Conservation (phyloP, 2,797 vertebrate genomes). For the Tinamus major region DNA sequence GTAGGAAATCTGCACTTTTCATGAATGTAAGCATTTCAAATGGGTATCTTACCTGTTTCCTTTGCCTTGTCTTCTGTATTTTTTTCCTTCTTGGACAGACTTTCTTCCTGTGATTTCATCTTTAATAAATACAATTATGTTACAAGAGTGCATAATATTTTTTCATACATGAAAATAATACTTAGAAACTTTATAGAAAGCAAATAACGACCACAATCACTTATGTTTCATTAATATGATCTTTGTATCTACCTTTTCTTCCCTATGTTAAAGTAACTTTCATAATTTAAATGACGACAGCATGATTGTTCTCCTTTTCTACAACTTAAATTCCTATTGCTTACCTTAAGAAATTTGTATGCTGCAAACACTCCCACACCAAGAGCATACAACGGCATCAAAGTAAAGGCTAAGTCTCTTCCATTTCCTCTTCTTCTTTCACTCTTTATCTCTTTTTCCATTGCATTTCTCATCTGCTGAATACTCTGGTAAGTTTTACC, state of each 20-base stretch:
- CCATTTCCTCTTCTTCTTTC: conserved; percentile 85
- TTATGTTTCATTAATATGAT: background rate
- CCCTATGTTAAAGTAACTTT: background rate
- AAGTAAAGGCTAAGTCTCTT: conserved; percentile 90
- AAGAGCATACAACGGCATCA: conserved; percentile 91
- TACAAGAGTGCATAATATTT: background rate
- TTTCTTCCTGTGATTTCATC: conserved; percentile 87
- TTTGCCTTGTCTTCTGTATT: conserved; percentile 84
- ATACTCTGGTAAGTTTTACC: conserved; percentile 78
- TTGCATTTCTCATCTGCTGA: conserved; percentile 88
- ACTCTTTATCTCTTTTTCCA: conserved; percentile 88
- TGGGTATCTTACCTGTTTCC: conserved; percentile 82
- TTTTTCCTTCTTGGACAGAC: conserved; percentile 78
- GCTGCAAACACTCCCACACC: conserved; percentile 90
- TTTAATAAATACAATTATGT: conserved; percentile 53
- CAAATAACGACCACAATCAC: background rate
- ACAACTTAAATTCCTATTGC: background rate
- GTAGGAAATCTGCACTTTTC: background rate
- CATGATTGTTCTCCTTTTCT: background rate
- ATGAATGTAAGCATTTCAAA: background rate
- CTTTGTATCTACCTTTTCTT: background rate
- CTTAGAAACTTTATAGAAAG: background rate
- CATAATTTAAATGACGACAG: background rate
- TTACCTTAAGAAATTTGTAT: conserved; percentile 92
- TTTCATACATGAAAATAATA: too few species aligned